These are phyloP conservation scores for Drosophila repletoides DNA, from an alignment of 1,140 invertebrate genomes.

Conservation along the genomic window DNA sequence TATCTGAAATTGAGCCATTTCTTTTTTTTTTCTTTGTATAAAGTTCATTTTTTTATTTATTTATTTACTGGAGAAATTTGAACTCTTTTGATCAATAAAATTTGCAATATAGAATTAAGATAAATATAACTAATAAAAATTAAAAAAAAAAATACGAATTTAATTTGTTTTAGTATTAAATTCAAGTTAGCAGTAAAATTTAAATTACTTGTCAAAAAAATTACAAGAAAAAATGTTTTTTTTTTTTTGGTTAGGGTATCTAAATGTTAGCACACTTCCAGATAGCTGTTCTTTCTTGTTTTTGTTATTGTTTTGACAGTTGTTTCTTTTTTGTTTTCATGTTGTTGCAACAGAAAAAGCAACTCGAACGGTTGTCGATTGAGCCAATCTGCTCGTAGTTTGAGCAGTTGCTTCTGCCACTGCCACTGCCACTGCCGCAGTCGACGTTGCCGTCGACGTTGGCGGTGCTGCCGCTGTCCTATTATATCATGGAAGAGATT, in stretches of 20 bases:
- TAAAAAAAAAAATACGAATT: too few relatives aligned
- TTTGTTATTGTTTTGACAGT: neutral
- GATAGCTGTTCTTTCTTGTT: neutral
- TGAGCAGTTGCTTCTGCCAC: neutral
- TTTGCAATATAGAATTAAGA: too few relatives aligned
- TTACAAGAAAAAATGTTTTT: too few relatives aligned
- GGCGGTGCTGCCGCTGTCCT: conserved; percentile 29
- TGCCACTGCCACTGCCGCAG: neutral
- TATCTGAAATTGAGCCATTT: too few relatives aligned
- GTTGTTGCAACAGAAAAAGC: conserved; percentile 55
- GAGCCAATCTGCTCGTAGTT: conserved; percentile 34
- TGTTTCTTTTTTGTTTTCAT: neutral
- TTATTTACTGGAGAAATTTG: too few relatives aligned
- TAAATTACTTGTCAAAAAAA: too few relatives aligned
- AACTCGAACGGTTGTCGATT: conserved; percentile 39
- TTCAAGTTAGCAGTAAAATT: too few relatives aligned
- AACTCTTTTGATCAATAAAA: too few relatives aligned
- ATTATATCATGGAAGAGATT: conserved; percentile 75
- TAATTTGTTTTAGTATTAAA: too few relatives aligned
- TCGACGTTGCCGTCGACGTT: conserved; percentile 12
- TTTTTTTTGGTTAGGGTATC: neutral
- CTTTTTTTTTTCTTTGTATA: too few relatives aligned
- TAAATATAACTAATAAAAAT: too few relatives aligned
- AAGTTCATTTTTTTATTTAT: too few relatives aligned
- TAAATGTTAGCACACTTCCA: neutral